Evolutionary conservation across 2,113 vertebrate genomes (phyloP), one percentile per base, ranked within the genome.

Genomic region (Hiodon alosoides): DNA sequence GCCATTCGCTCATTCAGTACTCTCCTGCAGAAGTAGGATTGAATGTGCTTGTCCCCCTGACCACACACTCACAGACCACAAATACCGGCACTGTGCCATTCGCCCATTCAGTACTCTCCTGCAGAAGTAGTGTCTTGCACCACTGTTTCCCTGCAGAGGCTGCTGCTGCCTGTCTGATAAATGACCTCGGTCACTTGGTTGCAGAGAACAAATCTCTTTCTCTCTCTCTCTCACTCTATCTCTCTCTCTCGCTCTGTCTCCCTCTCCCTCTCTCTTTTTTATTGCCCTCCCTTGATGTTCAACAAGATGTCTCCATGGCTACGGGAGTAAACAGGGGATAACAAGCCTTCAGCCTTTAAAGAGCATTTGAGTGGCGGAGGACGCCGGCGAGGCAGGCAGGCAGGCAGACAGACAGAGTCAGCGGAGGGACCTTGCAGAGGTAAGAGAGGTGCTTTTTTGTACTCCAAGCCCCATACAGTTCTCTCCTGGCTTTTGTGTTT

Each of bases 241-340:
- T 31, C 31, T 31, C 31, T 31, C 31, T 31, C 31, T 31, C 31
- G 31, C 31, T 51, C 81, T 77, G 69, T 65, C 66, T 65, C 74
- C 64, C 61, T 46, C 62, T 31, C 52, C 54, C 72, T 57, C 57
- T 57, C 47, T 11, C 10, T 69, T 67, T 80, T 86, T 84, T 82
- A 86, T 80, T 83, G 83, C 87, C 85, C 88, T 83, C 84, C 89
- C 89, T 79, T 87, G 88, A 86, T 92, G 91, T 92, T 89, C 89
- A 90, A 91, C 90, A 90, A 86, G 80, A 81, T 74, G 89, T 93
- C 86, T 83, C 85, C 89, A 92, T 90, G 90, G 90, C 85, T 85
- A 94, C 91, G 67, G 87, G 67, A 79, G 86, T 92, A 93, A 95
- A 95, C 93, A 95, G 84, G 91, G 80, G 89, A 94, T 90, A 95